Evolutionary conservation across 2,888 invertebrate species (phyloP).

Genomic region (Agriopis marginaria): DNA sequence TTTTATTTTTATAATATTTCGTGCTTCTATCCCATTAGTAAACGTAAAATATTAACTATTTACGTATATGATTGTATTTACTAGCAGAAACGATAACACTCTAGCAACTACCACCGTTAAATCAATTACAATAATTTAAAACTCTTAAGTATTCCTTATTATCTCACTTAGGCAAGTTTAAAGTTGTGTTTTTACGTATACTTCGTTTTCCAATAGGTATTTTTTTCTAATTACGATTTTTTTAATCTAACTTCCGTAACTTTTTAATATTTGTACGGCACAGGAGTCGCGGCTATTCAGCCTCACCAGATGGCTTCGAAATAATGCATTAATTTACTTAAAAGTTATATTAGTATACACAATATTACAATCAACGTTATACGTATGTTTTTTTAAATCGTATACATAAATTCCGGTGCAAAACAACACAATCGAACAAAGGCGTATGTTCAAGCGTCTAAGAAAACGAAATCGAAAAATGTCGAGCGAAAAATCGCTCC

Average conservation of each 20-base stretch:
- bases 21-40: conserved; percentile 68
- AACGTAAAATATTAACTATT: conserved; percentile 72
- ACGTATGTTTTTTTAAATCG: conserved; percentile 84
- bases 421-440: conserved; percentile 74
- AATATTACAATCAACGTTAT: conserved; percentile 85
- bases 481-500: conserved; percentile 41
- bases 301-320: conserved; percentile 52
- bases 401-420: conserved; percentile 85
- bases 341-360: conserved; percentile 83
- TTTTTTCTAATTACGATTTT: conserved; percentile 70
- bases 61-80: conserved; percentile 76
- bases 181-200: conserved; percentile 86
- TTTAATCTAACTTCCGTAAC: conserved; percentile 78
- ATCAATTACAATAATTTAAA: conserved; percentile 85
- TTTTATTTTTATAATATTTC: conserved; percentile 62
- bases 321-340: conserved; percentile 71
- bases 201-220: conserved; percentile 84
- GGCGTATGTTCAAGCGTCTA: conserved; percentile 68
- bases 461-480: conserved; percentile 56
- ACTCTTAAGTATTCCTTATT: conserved; percentile 82
- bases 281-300: conserved; percentile 52
- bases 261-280: conserved; percentile 62
- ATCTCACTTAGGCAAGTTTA: conserved; percentile 86
- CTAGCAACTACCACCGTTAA: conserved; percentile 82
- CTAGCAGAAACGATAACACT: conserved; percentile 80